Base-by-base conservation (phyloP, 2,797 vertebrate species). In the Bothrops alternatus region DNA sequence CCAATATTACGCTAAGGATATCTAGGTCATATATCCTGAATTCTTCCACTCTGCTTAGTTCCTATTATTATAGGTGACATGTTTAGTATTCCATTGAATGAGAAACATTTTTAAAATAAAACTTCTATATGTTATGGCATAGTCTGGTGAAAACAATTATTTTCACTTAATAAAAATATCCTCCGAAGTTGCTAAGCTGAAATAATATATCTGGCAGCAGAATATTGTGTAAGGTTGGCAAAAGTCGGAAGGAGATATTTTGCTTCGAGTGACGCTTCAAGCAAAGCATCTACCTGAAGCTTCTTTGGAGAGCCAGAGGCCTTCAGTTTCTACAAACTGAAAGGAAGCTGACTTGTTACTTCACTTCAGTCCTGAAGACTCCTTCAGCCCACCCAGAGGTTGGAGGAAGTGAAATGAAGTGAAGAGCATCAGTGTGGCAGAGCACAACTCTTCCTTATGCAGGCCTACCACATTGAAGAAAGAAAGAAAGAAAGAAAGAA, bases 81-180 rank as follows among this genome's bases (percentile, higher is more conserved):
- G 28, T 87, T 90, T 92, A 92, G 53, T 60, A 47, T 86, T 90
- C 37, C 53, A 69, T 92, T 92, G 58, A 87, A 92, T 87, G 53
- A 92, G 37, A 32, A 92, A 2, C 57, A 3, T 8, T 5, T 55
- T 26, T 2, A 63, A 28, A 65, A 47, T 16, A 56, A 37, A 55
- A 3, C 1, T n/a, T n/a, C n/a, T 28, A 87, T 32, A 37, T 58
- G 73, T 90, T 61, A 55, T 73, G 20, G 37, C 26, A 90, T 37
- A 87, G 4, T 42, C n/a, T 82, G 47, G 50, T 42, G 26, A 90
- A 37, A 60, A 25, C 90, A 92, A 93, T 93, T 93, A 53, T 69
- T 58, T 91, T 60, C 93, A 28, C 55, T 92, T 42, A 88, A 93
- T 93, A 92, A 89, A 13, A 92, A 42, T 90, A 7, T 91, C 20